Base-by-base conservation (phyloP, 2,888 invertebrate species). In the Anagyrus pseudococci region DNA sequence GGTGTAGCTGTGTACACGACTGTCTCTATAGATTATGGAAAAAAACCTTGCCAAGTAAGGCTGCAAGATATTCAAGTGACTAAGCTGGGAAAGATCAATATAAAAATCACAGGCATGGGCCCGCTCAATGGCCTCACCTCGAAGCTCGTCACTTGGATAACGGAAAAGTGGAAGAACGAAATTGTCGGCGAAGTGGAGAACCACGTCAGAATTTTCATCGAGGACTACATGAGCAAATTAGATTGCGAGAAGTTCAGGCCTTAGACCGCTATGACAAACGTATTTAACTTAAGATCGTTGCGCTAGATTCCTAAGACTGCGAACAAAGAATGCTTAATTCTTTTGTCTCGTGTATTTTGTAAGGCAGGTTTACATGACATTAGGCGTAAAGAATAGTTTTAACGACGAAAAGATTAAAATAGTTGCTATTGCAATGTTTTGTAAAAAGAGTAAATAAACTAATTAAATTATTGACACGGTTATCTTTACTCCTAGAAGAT, bases 241-340 rank as follows among this genome's bases (percentile, higher is more conserved):
- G 44, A 68, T 41, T 72, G 71, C 43, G 69, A 72, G 44, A 70
- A 48, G 50, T 70, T 62, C 23, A 66, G 69, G 15, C 66, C 68
- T 23, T 63, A 37, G 8, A 13, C 13, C 10, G 8, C 29, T 29
- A n/a, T n/a, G n/a, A n/a, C n/a, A 43, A 43, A 43, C 7, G 43
- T 43, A 43, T n/a, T 43, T 43, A 19, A 43, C 19, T 43, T 43
- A 43, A n/a, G n/a, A n/a, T n/a, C n/a, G 8, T 7, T 47, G 15
- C 47, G 4, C 6, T 44, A 4, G 20, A 20, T 19, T 19, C n/a
- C 4, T 19, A 17, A 4, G 20, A 6, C 7, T 44, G 7, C 19
- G 40, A 44, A 20, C 17, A 19, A 19, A 7, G 19, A 6, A 44
- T 3, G 43, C 4, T 44, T 13, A 6, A 17, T 19, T 44, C 20